Percentiles rank a stretch among this genome's conserved stretches.
Conservation (phyloP, 2,888 invertebrate species). For the Andricus curvator region DNA sequence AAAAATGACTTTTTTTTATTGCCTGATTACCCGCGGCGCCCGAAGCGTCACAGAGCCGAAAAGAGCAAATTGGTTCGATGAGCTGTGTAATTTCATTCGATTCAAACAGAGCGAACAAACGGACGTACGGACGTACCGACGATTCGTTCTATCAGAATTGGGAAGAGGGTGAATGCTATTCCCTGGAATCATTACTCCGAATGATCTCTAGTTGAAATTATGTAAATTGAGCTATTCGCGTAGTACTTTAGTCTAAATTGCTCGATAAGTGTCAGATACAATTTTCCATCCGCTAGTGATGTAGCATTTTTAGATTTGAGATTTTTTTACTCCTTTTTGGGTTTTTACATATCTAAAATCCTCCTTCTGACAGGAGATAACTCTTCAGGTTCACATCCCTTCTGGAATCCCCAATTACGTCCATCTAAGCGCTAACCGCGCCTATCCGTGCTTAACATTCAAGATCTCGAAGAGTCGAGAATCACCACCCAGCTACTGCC, state of each 20-base stretch:
- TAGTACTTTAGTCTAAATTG: not conserved
- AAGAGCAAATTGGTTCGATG: constrained; percentile 60
- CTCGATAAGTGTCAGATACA: not conserved
- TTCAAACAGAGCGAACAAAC: constrained; percentile 44
- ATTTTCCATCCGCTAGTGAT: not conserved
- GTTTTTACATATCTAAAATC: too few species aligned
- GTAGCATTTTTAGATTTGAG: not conserved
- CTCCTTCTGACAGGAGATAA: too few species aligned
- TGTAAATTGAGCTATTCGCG: not conserved
- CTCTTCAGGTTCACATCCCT: too few species aligned
- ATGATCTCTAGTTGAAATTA: not conserved
- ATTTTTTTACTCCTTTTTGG: too few species aligned
- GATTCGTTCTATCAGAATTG: constrained; percentile 42
- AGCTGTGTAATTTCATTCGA: constrained; percentile 66
- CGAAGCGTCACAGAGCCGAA: constrained; percentile 38
- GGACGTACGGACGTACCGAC: constrained; percentile 45
- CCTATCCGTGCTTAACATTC: too few species aligned
- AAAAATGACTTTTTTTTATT: constrained; percentile 60
- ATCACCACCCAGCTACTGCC: too few species aligned
- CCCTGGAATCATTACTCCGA: constrained; percentile 12
- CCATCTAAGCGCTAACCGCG: too few species aligned
- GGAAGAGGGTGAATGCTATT: not conserved
- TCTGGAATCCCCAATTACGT: too few species aligned
- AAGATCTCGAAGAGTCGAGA: too few species aligned
- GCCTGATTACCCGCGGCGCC: constrained; percentile 43